These are phyloP conservation scores for Aphaenogaster rudis DNA, from an alignment of 1,140 invertebrate genomes.

Conservation along the genomic window DNA sequence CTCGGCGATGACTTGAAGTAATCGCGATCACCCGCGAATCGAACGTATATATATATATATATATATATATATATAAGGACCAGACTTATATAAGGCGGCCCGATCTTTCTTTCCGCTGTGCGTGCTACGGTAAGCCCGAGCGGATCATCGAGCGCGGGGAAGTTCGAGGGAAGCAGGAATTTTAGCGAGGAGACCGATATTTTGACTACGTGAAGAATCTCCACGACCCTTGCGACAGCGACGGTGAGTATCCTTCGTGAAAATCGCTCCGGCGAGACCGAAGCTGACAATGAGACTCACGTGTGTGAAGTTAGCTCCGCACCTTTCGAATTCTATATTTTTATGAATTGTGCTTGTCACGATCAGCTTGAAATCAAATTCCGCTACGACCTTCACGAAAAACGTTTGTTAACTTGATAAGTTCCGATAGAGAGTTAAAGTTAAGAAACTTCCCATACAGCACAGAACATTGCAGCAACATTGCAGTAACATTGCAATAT, in stretches of 20 bases:
- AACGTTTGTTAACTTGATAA: too few relatives aligned
- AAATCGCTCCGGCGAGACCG: neutral
- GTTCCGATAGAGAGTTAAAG: too few relatives aligned
- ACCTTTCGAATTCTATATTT: too few relatives aligned
- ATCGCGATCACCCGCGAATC: constrained; percentile 13
- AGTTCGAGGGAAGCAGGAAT: neutral
- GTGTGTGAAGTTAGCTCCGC: too few relatives aligned
- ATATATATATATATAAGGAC: neutral
- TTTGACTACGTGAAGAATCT: neutral
- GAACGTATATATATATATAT: neutral
- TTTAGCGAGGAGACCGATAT: neutral
- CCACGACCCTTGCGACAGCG: constrained; percentile 8
- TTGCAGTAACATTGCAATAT: too few relatives aligned
- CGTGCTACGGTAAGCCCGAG: neutral
- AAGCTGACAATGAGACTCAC: too few relatives aligned
- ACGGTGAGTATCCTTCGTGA: constrained; percentile 28
- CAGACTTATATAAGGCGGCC: neutral
- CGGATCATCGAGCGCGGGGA: neutral
- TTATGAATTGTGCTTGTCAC: too few relatives aligned
- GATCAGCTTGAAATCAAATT: too few relatives aligned
- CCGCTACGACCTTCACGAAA: too few relatives aligned
- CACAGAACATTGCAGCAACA: too few relatives aligned
- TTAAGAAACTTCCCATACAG: too few relatives aligned
- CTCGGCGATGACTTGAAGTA: constrained; percentile 25
- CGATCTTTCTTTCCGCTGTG: constrained; percentile 10